Conservation (phyloP, 2,888 invertebrate species). For the Drosophila engyochracea region DNA sequence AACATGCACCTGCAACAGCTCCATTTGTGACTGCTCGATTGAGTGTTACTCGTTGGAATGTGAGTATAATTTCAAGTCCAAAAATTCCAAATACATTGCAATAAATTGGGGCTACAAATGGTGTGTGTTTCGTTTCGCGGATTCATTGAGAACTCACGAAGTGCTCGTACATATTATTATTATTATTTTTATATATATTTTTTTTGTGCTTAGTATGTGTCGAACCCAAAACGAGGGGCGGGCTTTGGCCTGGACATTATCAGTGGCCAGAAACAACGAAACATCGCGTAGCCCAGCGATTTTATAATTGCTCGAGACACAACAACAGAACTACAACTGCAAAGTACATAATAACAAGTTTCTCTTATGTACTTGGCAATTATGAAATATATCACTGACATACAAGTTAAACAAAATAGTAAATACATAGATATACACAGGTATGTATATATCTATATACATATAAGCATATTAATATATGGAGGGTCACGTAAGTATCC, state of each 20-base stretch:
- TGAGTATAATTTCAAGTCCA: slow-evolving; percentile 12
- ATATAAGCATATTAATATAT: background rate
- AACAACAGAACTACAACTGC: slow-evolving; percentile 10
- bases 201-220: slow-evolving; percentile 17
- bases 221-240: slow-evolving; percentile 9
- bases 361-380: slow-evolving; percentile 24
- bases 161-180: slow-evolving; percentile 21
- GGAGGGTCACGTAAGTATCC: slow-evolving; percentile 57
- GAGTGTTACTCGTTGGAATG: slow-evolving; percentile 24
- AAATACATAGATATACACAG: background rate
- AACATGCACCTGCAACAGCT: slow-evolving; percentile 5
- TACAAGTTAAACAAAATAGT: slow-evolving; percentile 32
- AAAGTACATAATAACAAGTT: slow-evolving; percentile 18
- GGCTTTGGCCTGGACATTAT: slow-evolving; percentile 30
- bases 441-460: background rate
- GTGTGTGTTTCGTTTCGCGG: slow-evolving; percentile 21
- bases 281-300: slow-evolving; percentile 72
- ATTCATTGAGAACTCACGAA: slow-evolving; percentile 53
- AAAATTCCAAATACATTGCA: background rate
- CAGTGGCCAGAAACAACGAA: slow-evolving; percentile 38
- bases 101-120: slow-evolving; percentile 31
- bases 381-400: slow-evolving; percentile 41
- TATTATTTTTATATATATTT: background rate
- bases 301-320: slow-evolving; percentile 57
- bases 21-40: slow-evolving; percentile 15